Percentiles rank a stretch among this genome's conserved stretches.
Conservation (phyloP, 1,140 invertebrate species). For the Vanessa atalanta region DNA sequence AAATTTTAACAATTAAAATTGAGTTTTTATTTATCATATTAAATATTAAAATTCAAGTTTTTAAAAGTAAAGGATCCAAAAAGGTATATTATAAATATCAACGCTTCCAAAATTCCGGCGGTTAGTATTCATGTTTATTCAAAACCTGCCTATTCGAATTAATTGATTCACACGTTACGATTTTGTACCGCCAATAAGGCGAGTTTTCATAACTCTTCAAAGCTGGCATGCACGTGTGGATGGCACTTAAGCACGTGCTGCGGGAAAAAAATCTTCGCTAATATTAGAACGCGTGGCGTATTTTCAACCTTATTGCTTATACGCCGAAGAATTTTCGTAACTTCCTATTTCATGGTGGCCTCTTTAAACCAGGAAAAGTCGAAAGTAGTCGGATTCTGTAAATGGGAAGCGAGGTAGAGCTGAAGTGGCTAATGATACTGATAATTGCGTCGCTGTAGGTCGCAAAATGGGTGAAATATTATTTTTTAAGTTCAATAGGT, state of each 20-base stretch:
- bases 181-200: slow-evolving; percentile 26
- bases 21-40: too few species aligned
- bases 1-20: too few species aligned
- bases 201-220: slow-evolving; percentile 23
- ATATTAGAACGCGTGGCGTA: slow-evolving; percentile 18
- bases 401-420: slow-evolving; percentile 14
- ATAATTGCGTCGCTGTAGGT: slow-evolving; percentile 29
- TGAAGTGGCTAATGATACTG: slow-evolving; percentile 20
- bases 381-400: slow-evolving; percentile 21
- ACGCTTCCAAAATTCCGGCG: not conserved
- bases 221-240: slow-evolving; percentile 31
- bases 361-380: slow-evolving; percentile 26
- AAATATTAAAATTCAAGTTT: not conserved
- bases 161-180: slow-evolving; percentile 28
- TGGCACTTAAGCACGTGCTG: slow-evolving; percentile 33
- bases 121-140: slow-evolving; percentile 1
- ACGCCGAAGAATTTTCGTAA: slow-evolving; percentile 16
- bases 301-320: slow-evolving; percentile 30
- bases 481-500: too few species aligned
- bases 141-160: slow-evolving; percentile 14
- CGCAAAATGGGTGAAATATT: not conserved
- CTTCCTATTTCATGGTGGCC: slow-evolving; percentile 29
- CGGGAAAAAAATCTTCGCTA: slow-evolving; percentile 31
- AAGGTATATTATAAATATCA: not conserved
- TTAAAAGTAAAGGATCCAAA: not conserved